These are phyloP conservation scores for Melieria crassipennis DNA, from an alignment of 2,888 invertebrate species.

Conservation along the genomic window DNA sequence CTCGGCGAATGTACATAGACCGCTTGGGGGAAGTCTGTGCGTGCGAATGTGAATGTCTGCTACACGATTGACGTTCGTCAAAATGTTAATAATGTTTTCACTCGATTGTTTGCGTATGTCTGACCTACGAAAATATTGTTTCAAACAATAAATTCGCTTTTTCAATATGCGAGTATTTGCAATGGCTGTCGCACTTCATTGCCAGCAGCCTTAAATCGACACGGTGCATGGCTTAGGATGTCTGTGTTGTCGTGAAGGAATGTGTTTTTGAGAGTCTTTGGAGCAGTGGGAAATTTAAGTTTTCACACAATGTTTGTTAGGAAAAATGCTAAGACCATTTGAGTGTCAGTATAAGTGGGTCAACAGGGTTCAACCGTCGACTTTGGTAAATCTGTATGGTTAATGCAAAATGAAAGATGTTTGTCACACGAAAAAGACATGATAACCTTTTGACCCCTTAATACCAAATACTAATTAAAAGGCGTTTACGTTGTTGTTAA, in stretches of 20 bases:
- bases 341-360: constrained; percentile 21
- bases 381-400: not conserved
- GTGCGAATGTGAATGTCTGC: too few relatives aligned
- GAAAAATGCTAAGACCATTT: constrained; percentile 23
- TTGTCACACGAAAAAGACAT: too few relatives aligned
- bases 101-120: constrained; percentile 38
- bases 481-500: too few relatives aligned
- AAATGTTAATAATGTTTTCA: constrained; percentile 40
- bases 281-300: not conserved
- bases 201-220: not conserved
- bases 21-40: too few relatives aligned
- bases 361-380: constrained; percentile 25
- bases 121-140: constrained; percentile 43
- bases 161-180: not conserved
- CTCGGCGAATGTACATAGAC: too few relatives aligned
- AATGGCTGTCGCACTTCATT: not conserved
- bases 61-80: constrained; percentile 21
- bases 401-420: too few relatives aligned
- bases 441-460: too few relatives aligned
- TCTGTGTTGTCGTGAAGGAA: constrained; percentile 19
- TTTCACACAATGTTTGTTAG: constrained; percentile 4
- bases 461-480: too few relatives aligned
- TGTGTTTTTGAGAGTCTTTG: not conserved
- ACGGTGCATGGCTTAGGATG: not conserved
- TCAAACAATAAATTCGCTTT: constrained; percentile 23